phyloP scores from a whole-genome alignment of 2,797 vertebrate genomes.

The Bufotes viridis region DNA sequence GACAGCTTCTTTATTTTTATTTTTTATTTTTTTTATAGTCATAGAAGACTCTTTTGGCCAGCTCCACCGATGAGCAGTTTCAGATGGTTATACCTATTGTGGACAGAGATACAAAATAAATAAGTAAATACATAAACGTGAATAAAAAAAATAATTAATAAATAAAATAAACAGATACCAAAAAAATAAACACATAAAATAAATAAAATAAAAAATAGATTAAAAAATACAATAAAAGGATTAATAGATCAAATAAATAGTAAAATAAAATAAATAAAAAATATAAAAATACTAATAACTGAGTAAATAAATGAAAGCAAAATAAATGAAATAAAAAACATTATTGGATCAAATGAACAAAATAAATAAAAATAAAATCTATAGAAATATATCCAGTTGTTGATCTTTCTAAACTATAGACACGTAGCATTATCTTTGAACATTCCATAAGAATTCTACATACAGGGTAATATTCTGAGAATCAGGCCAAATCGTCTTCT shows the following conservation, averaged over 20 bases:
- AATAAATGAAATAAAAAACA: background rate
- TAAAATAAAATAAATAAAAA: background rate
- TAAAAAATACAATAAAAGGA: too few relatives aligned
- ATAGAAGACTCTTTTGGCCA: too few relatives aligned
- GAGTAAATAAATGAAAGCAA: background rate
- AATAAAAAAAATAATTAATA: background rate
- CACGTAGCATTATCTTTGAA: background rate
- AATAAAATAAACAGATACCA: background rate
- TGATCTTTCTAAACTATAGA: background rate
- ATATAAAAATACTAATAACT: background rate
- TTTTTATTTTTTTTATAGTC: background rate
- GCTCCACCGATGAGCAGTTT: background rate
- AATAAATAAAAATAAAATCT: background rate
- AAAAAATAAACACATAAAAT: background rate
- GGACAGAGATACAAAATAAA: background rate
- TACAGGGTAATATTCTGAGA: background rate
- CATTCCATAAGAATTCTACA: conserved; percentile 1
- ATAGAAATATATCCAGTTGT: background rate
- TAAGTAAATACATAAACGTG: background rate
- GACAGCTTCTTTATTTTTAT: background rate
- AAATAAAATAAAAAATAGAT: background rate
- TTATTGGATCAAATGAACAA: background rate
- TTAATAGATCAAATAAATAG: too few relatives aligned
- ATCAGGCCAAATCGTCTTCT: background rate
- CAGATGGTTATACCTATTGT: background rate